A percentile compares a stretch with the other conserved stretches of the same genome.
These are phyloP conservation scores for Ophthalmolycus amberensis DNA, from an alignment of 2,113 vertebrate species.

Conservation along the genomic window DNA sequence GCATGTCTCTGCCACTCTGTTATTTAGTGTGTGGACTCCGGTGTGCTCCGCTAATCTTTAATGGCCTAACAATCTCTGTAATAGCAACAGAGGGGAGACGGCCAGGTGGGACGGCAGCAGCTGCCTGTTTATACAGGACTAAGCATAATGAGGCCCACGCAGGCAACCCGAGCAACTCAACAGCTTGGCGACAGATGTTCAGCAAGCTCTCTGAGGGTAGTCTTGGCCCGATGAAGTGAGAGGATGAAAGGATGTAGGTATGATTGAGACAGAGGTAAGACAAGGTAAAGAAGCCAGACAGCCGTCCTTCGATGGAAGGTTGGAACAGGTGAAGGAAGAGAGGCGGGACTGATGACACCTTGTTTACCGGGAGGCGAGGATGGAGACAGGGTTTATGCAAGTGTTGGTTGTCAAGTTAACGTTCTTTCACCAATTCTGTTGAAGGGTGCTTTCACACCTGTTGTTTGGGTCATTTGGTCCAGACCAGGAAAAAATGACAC, in stretches of 20 bases:
- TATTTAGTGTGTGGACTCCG: constrained; percentile 42
- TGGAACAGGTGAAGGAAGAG: constrained; percentile 11
- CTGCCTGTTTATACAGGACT: constrained; percentile 82
- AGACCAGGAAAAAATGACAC: not conserved
- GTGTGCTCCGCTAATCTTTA: constrained; percentile 49
- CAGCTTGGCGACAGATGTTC: constrained; percentile 84
- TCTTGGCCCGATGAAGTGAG: constrained; percentile 71
- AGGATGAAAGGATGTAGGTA: constrained; percentile 79
- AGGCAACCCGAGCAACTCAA: constrained; percentile 62
- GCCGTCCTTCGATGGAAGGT: not conserved
- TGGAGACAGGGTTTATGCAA: not conserved
- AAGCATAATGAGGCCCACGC: constrained; percentile 69
- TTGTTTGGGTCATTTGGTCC: not conserved
- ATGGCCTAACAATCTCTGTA: constrained; percentile 47
- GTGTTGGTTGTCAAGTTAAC: not conserved
- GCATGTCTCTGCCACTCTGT: constrained; percentile 18
- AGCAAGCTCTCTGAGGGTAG: constrained; percentile 77
- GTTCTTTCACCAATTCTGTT: not conserved
- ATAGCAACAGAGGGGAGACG: constrained; percentile 59
- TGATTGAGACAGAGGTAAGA: constrained; percentile 18
- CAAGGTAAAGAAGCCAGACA: not conserved
- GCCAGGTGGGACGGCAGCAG: constrained; percentile 70
- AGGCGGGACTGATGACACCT: not conserved
- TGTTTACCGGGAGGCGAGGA: not conserved
- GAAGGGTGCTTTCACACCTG: not conserved